phyloP scores from a whole-genome alignment of 2,797 vertebrate species.

The Schizopygopsis malacanthus region DNA sequence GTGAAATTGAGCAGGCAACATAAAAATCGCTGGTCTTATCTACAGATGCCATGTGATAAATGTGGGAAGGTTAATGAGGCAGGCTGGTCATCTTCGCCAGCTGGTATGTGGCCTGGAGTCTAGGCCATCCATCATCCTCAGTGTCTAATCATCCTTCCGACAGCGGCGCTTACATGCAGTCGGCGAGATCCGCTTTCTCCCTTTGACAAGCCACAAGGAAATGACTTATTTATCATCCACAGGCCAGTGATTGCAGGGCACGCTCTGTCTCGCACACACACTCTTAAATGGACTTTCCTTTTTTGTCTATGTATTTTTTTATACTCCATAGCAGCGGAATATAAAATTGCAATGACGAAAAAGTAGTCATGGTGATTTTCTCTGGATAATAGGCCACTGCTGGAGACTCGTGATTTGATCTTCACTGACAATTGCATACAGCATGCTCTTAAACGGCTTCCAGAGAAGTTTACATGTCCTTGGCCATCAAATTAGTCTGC shows the following conservation, averaged over 20 bases:
- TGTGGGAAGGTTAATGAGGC: conserved; percentile 76
- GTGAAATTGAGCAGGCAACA: conserved; percentile 73
- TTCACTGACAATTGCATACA: not conserved
- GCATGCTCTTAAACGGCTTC: not conserved
- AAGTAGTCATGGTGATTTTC: conserved; percentile 79
- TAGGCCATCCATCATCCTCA: conserved; percentile 79
- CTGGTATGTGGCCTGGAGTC: conserved; percentile 59
- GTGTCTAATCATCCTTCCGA: conserved; percentile 75
- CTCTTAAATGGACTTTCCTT: conserved; percentile 59
- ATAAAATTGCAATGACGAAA: conserved; percentile 73
- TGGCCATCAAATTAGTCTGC: not conserved
- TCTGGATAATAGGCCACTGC: not conserved
- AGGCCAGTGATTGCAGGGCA: conserved; percentile 68
- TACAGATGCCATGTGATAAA: conserved; percentile 67
- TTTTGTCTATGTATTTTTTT: conserved; percentile 39
- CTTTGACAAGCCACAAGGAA: conserved; percentile 71
- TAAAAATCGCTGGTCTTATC: conserved; percentile 67
- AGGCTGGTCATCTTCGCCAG: conserved; percentile 64
- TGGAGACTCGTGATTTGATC: not conserved
- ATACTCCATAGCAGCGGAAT: conserved; percentile 59
- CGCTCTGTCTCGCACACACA: conserved; percentile 43
- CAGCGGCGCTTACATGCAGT: conserved; percentile 71
- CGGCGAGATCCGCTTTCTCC: conserved; percentile 64
- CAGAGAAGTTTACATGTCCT: not conserved
- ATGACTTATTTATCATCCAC: conserved; percentile 78